Evolutionary conservation across 1,140 invertebrate genomes (phyloP).

Genomic region (Marisa cornuarietis): DNA sequence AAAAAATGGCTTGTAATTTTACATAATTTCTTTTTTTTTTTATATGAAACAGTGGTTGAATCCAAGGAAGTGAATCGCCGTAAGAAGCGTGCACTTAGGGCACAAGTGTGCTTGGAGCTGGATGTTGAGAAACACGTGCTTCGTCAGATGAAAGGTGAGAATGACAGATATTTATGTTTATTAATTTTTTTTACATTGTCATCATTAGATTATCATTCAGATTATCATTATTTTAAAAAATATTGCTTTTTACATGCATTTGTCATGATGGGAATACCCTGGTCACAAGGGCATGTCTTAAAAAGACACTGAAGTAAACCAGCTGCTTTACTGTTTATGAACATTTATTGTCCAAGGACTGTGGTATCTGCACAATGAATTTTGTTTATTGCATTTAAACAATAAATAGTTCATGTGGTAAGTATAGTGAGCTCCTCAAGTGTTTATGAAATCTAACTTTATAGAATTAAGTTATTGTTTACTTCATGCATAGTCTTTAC

Average conservation of each 20-base stretch:
- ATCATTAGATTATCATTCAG: background rate
- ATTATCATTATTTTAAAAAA: background rate
- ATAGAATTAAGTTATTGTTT: too few species aligned
- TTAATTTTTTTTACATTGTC: conserved; percentile 3
- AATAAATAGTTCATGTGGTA: too few species aligned
- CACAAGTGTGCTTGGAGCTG: conserved; percentile 59
- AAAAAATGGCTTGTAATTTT: background rate
- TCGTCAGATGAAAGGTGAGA: conserved; percentile 62
- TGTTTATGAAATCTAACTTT: too few species aligned
- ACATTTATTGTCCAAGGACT: too few species aligned
- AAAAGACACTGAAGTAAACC: too few species aligned
- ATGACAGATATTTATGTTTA: background rate
- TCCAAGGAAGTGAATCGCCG: conserved; percentile 56
- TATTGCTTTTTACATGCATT: background rate
- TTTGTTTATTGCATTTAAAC: too few species aligned
- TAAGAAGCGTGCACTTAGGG: conserved; percentile 53
- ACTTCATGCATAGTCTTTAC: too few species aligned
- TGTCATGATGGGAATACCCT: too few species aligned
- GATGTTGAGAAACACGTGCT: conserved; percentile 66
- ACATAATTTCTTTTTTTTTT: background rate
- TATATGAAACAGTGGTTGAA: conserved; percentile 49
- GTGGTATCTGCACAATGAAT: too few species aligned
- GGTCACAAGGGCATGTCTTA: too few species aligned
- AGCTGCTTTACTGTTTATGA: too few species aligned
- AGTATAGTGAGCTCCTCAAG: too few species aligned